Conservation (phyloP, 2,888 invertebrate species). For the Tachina lurida region DNA sequence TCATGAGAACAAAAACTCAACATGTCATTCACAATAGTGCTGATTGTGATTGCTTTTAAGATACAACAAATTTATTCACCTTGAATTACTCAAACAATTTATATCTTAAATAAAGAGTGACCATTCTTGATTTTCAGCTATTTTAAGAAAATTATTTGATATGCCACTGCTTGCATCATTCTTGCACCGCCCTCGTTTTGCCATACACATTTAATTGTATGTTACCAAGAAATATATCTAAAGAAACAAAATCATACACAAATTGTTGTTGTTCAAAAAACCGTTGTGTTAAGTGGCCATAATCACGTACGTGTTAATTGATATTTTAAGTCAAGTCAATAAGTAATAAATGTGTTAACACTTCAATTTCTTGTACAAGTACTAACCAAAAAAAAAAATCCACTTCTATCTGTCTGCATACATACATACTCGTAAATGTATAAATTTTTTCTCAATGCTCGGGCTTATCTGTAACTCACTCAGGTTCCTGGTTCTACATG, state of each 20-base stretch:
- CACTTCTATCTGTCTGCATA: constrained; percentile 31
- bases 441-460: constrained; percentile 15
- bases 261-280: constrained; percentile 42
- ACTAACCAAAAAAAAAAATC: constrained; percentile 13
- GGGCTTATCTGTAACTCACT: constrained; percentile 48
- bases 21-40: too few species aligned
- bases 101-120: too few species aligned
- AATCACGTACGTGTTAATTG: constrained; percentile 74
- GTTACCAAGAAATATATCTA: neutral
- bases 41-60: too few species aligned
- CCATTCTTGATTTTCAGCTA: too few species aligned
- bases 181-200: neutral
- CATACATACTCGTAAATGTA: constrained; percentile 1
- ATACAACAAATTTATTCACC: too few species aligned
- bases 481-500: constrained; percentile 52
- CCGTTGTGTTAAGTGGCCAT: constrained; percentile 72
- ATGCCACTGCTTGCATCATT: neutral
- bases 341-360: constrained; percentile 75
- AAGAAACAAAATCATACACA: constrained; percentile 8
- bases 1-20: too few species aligned
- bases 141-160: neutral
- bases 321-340: constrained; percentile 74
- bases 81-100: too few species aligned
- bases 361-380: constrained; percentile 69
- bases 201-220: constrained; percentile 1